Base-by-base conservation (phyloP, 30 jellyfish, hydroid and myxozoan species). In the Pelagia noctiluca region DNA sequence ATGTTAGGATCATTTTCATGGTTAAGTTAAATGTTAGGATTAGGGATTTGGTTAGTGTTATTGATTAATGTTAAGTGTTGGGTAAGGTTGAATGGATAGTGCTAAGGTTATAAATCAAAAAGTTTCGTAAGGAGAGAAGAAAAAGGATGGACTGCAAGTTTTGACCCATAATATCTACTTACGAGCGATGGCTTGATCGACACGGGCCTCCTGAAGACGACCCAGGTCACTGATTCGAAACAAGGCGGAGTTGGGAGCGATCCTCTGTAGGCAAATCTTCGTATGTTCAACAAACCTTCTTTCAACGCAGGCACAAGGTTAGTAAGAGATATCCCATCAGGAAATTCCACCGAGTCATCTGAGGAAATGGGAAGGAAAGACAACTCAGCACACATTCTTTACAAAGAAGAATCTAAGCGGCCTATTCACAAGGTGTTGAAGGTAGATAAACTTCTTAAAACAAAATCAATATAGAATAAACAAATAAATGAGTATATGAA, bases 161-260 rank as follows among this genome's bases (percentile, higher is more conserved):
- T 66, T 25, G 4, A 34, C 22, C 32, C 3, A 34, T 4, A 13
- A 35, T 16, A 36, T 23, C 3, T 34, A 75, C 94, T 60, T 50
- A 93, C 98, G 76, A 80, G 66, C 4, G 46, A 79, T 1, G 96
- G 97, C 18, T 49, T 54, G 22, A 94, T 73, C 52, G 29, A 35
- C 21, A 94, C 88, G 13, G 97, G 97, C 38, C 96, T 65, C 47
- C 78, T 78, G 52, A 89, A 89, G 11, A 94, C 97, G 36, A 94
- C 25, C 99, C 99, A 94, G 1, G 95, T 89, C 33, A 94, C 97
- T 1, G 99, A 89, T 52, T 94, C 97, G 79, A 13, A 84, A 71
- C 99, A 94, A 3, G 99, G 99, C 0, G 99, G 99, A 2, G 99
- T 85, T 22, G 99, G 97, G 23, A 94, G 49, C 0, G 99, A 94